Base-by-base conservation (phyloP, 2,113 vertebrate species). In the Zeus faber region DNA sequence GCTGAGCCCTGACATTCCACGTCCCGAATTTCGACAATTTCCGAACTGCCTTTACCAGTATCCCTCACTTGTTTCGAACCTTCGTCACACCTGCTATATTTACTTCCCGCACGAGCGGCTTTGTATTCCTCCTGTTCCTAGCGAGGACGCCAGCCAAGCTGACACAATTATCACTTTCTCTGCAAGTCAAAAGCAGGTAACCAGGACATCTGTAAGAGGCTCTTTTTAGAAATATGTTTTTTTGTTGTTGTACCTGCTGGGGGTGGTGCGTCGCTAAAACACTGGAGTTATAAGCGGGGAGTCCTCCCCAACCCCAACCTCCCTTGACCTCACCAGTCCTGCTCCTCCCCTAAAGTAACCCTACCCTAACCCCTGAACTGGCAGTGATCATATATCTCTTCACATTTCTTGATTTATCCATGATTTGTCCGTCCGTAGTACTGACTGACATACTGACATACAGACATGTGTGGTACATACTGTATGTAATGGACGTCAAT, bases 131-230 rank as follows among this genome's bases (percentile, higher is more conserved):
- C 54, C 59, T 68, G 53, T 64, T 60, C 59, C 26, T 24, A 47
- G 51, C 18, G 5, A 43, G 27, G 55, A 52, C 33, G 27, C 27
- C 27, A 14, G 41, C 64, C 64, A 63, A 67, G 37, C 43, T 62
- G 58, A 40, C 43, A 49, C 45, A 55, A 59, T 67, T 67, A 72
- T 62, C 58, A 50, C 69, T 39, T 20, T 44, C 3, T 16, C 1
- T 43, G 31, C 31, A 8, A 33, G 31, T 13, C 31, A 13, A 4
- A 31, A 49, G 57, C 48, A 57, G 39, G 52, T 66, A 48, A 56
- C 52, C 35, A 57, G 47, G 52, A 60, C 69, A 53, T 72, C 57
- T 62, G 53, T 9, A 21, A 48, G 45, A 54, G 60, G 49, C 59
- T 62, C 51, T 20, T 43, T 41, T 43, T 14, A 41, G 31, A 27